These are phyloP conservation scores for Malurus alboscapulatus DNA, from an alignment of 2,113 vertebrate species.

Conservation along the genomic window DNA sequence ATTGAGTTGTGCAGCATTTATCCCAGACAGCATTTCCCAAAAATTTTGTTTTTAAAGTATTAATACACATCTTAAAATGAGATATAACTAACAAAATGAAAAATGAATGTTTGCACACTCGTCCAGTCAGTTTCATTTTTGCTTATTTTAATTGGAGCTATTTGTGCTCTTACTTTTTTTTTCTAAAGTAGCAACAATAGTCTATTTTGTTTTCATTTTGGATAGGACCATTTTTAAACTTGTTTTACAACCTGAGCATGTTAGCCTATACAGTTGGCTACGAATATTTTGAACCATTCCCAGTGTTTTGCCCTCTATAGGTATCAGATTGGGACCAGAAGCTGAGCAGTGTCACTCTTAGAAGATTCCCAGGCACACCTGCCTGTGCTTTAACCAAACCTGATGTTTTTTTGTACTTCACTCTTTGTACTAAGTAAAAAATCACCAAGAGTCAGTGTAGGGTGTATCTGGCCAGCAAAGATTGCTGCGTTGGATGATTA, in stretches of 20 bases:
- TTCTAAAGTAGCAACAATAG: not conserved
- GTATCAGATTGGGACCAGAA: not conserved
- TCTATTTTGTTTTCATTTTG: not conserved
- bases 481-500: not conserved
- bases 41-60: not conserved
- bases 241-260: not conserved
- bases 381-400: not conserved
- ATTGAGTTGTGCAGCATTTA: not conserved
- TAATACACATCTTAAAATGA: not conserved
- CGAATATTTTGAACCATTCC: not conserved
- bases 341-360: not conserved
- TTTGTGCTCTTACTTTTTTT: not conserved
- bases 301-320: not conserved
- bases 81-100: not conserved
- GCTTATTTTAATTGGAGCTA: rapidly evolving
- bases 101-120: not conserved
- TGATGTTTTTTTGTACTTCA: not conserved
- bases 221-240: not conserved
- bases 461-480: not conserved
- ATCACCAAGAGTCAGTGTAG: not conserved
- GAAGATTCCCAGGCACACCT: rapidly evolving
- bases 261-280: not conserved
- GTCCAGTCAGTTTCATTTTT: not conserved
- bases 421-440: not conserved
- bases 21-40: not conserved